phyloP scores from a whole-genome alignment of 2,888 invertebrate species.

The Drosophila buzzatii region DNA sequence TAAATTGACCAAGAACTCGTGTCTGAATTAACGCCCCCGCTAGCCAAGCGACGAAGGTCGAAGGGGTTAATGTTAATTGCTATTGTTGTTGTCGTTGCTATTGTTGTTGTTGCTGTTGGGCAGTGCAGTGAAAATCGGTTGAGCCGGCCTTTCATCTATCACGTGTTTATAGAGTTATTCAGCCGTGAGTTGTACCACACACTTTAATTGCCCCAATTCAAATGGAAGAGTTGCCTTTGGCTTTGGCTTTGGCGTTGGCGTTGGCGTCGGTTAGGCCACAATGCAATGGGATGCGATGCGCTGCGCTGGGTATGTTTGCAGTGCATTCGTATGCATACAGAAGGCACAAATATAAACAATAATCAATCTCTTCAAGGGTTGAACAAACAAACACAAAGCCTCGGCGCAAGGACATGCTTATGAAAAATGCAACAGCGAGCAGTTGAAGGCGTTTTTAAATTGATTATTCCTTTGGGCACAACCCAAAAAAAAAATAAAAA shows the following conservation, averaged over 20 bases:
- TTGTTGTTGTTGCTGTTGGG: constrained; percentile 26
- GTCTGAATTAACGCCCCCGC: constrained; percentile 79
- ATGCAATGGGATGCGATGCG: constrained; percentile 53
- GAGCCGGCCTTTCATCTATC: constrained; percentile 46
- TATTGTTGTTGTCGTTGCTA: constrained; percentile 44
- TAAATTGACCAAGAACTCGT: constrained; percentile 79
- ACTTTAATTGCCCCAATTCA: constrained; percentile 82
- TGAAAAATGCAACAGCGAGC: constrained; percentile 57
- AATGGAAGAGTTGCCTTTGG: constrained; percentile 60
- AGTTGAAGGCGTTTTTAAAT: constrained; percentile 76
- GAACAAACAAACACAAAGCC: constrained; percentile 74
- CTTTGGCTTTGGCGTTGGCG: constrained; percentile 28
- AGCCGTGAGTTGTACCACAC: constrained; percentile 63
- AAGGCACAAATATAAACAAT: constrained; percentile 77
- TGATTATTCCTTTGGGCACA: constrained; percentile 70
- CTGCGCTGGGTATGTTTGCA: constrained; percentile 68
- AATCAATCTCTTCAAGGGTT: constrained; percentile 83
- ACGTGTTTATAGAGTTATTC: constrained; percentile 69
- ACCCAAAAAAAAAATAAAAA: constrained; percentile 37
- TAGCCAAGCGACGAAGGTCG: constrained; percentile 32
- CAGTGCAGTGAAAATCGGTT: constrained; percentile 38
- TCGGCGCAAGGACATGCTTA: constrained; percentile 72
- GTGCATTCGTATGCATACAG: constrained; percentile 66
- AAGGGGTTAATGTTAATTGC: constrained; percentile 74
- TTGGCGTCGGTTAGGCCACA: constrained; percentile 41